Conservation (phyloP, 2,797 vertebrate species). For the Cirrhinus molitorella region DNA sequence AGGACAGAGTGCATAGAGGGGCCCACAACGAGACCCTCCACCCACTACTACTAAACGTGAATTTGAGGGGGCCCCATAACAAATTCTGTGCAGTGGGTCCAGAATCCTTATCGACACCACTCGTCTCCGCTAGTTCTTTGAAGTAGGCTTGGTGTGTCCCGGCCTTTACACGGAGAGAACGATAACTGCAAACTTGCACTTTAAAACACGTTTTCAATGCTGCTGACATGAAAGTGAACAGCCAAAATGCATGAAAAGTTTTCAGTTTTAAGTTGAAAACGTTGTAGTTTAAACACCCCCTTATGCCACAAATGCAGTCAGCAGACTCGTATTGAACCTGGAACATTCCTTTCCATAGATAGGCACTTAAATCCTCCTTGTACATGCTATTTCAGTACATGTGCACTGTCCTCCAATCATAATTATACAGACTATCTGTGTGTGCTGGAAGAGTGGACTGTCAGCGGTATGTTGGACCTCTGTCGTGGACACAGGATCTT, state of each 20-base stretch:
- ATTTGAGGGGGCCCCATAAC: background rate
- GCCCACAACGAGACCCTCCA: too few relatives aligned
- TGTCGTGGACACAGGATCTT: slow-evolving; percentile 81
- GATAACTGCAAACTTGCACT: background rate
- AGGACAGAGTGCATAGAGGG: background rate
- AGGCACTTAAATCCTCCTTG: slow-evolving; percentile 12
- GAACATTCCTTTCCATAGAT: slow-evolving; percentile 7
- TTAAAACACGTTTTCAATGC: background rate
- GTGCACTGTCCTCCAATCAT: background rate
- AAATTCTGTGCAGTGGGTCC: background rate
- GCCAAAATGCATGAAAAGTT: background rate
- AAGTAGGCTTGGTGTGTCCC: background rate
- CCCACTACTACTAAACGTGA: background rate
- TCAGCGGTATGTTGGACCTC: slow-evolving; percentile 64
- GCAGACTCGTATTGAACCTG: slow-evolving; percentile 7
- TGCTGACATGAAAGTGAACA: background rate
- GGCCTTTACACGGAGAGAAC: background rate
- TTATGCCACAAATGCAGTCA: background rate
- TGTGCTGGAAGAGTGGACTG: slow-evolving; percentile 44
- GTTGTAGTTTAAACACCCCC: background rate
- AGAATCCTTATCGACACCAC: background rate
- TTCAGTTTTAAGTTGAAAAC: background rate
- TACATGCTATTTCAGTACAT: background rate
- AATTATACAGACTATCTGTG: slow-evolving; percentile 43
- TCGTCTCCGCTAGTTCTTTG: background rate